These are phyloP conservation scores for Trichogramma evanescens DNA, from an alignment of 2,888 invertebrate genomes.

Conservation along the genomic window DNA sequence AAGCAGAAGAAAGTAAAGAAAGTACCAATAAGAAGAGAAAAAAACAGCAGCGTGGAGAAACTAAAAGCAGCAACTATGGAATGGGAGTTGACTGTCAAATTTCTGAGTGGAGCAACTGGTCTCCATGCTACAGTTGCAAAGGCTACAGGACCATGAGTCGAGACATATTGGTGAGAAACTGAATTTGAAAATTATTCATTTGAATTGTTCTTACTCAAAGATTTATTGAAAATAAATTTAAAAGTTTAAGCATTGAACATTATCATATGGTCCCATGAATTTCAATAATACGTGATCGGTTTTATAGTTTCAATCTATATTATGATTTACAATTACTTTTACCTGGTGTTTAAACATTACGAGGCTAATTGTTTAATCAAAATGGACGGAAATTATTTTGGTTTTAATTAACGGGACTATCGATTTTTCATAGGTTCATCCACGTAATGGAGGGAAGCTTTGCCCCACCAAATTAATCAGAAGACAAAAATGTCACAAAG, in stretches of 20 bases:
- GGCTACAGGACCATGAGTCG: constrained; percentile 51
- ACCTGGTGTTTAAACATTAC: not conserved
- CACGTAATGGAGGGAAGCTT: constrained; percentile 57
- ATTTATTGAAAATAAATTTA: not conserved
- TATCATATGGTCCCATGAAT: not conserved
- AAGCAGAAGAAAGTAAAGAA: not conserved
- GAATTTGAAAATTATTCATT: constrained; percentile 2
- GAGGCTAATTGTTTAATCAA: not conserved
- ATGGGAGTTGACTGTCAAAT: constrained; percentile 59
- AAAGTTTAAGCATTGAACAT: not conserved
- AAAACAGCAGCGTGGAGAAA: constrained; percentile 2
- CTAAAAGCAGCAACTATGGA: constrained; percentile 11
- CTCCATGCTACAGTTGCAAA: constrained; percentile 69
- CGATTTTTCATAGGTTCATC: constrained; percentile 43
- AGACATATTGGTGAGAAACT: constrained; percentile 33
- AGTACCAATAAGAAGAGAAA: constrained; percentile 9
- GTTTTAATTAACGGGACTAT: too few species aligned
- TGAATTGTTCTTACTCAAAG: not conserved
- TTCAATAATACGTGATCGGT: not conserved
- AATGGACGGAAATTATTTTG: too few species aligned
- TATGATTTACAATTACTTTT: too few species aligned
- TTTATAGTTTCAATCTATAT: too few species aligned
- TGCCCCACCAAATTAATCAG: constrained; percentile 55
- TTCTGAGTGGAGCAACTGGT: constrained; percentile 78
- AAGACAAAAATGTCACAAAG: constrained; percentile 38